These are phyloP conservation scores for Spea multiplicata DNA, from an alignment of 2,113 vertebrate genomes.

Conservation along the genomic window DNA sequence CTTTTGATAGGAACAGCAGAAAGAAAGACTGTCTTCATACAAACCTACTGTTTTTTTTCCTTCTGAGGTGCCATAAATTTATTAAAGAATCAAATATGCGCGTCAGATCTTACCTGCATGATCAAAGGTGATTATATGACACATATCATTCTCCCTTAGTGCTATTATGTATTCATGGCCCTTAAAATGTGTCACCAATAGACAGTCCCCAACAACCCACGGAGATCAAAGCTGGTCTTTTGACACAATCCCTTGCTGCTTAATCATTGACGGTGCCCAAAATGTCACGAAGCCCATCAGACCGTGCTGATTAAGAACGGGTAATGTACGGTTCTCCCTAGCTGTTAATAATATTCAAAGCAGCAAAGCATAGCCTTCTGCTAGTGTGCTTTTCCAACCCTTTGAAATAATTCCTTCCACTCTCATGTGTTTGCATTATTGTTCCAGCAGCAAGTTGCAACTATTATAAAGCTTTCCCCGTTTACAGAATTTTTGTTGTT, in stretches of 20 bases:
- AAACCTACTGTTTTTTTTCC: slow-evolving; percentile 26
- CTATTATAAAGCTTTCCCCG: no score
- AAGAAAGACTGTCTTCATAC: neutral
- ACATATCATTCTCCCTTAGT: slow-evolving; percentile 35
- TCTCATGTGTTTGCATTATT: no score
- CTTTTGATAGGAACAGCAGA: slow-evolving; percentile 35
- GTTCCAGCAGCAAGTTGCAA: no score
- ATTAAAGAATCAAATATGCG: slow-evolving; percentile 38
- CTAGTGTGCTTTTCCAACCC: neutral
- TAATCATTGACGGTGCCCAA: slow-evolving; percentile 41
- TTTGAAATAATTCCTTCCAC: neutral
- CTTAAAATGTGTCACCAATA: slow-evolving; percentile 36
- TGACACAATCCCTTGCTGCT: slow-evolving; percentile 38
- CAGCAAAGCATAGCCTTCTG: neutral
- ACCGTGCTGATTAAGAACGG: slow-evolving; percentile 31
- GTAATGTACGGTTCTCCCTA: neutral
- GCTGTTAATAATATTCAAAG: slow-evolving; percentile 19
- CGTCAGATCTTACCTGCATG: slow-evolving; percentile 45
- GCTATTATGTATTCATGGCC: slow-evolving; percentile 43
- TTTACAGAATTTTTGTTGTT: no score
- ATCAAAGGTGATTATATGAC: slow-evolving; percentile 42
- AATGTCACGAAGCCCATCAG: slow-evolving; percentile 39
- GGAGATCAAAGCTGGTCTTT: slow-evolving; percentile 36
- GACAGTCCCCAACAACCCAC: slow-evolving; percentile 36
- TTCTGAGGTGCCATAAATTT: slow-evolving; percentile 32